Conservation (phyloP, 1,140 invertebrate genomes). For the Anastrepha obliqua region DNA sequence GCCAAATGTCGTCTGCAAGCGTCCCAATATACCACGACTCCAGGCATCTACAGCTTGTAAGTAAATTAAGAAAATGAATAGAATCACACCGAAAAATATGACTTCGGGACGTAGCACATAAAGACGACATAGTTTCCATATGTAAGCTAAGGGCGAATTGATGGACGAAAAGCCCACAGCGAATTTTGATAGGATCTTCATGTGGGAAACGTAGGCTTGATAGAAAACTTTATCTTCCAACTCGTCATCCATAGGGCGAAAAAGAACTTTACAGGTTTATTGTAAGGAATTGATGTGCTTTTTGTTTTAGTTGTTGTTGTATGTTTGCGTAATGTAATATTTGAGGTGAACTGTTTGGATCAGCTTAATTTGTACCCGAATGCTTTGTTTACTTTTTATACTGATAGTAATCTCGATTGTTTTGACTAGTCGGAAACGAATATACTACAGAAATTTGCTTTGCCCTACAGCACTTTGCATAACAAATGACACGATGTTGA, state of each 20-base stretch:
- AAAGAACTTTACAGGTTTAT: not conserved
- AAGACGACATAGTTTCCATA: constrained; percentile 83
- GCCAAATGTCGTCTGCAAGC: constrained; percentile 82
- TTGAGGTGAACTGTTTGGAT: not conserved
- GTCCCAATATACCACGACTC: constrained; percentile 84
- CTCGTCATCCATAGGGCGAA: constrained; percentile 86
- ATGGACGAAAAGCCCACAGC: constrained; percentile 81
- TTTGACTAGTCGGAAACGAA: not conserved
- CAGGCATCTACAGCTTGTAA: constrained; percentile 86
- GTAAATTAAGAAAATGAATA: constrained; percentile 83
- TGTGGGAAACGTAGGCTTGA: constrained; percentile 87
- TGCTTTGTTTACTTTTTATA: constrained; percentile 13
- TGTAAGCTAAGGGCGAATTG: constrained; percentile 79
- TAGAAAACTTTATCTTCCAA: constrained; percentile 89
- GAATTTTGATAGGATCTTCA: constrained; percentile 88
- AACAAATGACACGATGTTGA: not conserved
- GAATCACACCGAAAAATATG: constrained; percentile 79
- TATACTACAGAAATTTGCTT: not conserved
- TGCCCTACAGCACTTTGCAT: not conserved
- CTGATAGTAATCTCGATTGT: not conserved
- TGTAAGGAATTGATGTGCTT: not conserved
- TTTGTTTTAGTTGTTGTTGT: not conserved
- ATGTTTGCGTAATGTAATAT: not conserved
- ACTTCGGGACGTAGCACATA: constrained; percentile 87
- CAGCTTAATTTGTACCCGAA: not conserved